Evolutionary conservation across 2,113 vertebrate species (phyloP).

Genomic region (Pollachius pollachius): DNA sequence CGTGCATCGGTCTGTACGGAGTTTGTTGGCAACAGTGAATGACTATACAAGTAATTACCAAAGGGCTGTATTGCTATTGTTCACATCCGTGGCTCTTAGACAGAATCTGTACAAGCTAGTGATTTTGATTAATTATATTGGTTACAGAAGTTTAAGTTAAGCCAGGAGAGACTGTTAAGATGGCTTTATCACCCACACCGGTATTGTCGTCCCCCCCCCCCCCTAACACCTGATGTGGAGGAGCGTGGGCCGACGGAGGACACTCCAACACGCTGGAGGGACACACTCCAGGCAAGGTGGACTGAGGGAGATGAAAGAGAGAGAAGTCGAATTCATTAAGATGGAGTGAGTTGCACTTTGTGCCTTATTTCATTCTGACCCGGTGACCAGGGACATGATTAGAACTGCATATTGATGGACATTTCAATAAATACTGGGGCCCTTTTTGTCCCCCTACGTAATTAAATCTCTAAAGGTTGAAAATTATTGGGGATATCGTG

Average conservation of each 20-base stretch:
- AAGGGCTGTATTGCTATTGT: too few species aligned
- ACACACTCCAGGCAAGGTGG: slow-evolving; percentile 23
- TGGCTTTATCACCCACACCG: too few species aligned
- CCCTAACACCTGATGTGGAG: too few species aligned
- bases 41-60: too few species aligned
- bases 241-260: slow-evolving; percentile 20
- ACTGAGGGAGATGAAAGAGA: slow-evolving; percentile 36
- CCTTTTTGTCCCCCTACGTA: neutral
- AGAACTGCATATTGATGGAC: neutral
- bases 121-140: too few species aligned
- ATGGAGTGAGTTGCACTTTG: slow-evolving; percentile 10
- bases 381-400: neutral
- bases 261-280: slow-evolving; percentile 26
- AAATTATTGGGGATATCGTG: neutral
- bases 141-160: too few species aligned
- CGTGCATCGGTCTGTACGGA: too few species aligned
- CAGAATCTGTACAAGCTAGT: too few species aligned
- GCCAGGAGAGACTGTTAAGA: too few species aligned
- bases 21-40: too few species aligned
- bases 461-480: slow-evolving; percentile 2
- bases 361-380: slow-evolving; percentile 8
- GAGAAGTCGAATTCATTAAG: slow-evolving; percentile 27
- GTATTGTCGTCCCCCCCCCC: too few species aligned
- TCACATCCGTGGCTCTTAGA: too few species aligned
- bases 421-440: slow-evolving; percentile 4